A percentile compares a stretch with the other conserved stretches of the same genome.
Evolutionary conservation across 2,113 vertebrate species (phyloP).

Genomic region (Strix uralensis): DNA sequence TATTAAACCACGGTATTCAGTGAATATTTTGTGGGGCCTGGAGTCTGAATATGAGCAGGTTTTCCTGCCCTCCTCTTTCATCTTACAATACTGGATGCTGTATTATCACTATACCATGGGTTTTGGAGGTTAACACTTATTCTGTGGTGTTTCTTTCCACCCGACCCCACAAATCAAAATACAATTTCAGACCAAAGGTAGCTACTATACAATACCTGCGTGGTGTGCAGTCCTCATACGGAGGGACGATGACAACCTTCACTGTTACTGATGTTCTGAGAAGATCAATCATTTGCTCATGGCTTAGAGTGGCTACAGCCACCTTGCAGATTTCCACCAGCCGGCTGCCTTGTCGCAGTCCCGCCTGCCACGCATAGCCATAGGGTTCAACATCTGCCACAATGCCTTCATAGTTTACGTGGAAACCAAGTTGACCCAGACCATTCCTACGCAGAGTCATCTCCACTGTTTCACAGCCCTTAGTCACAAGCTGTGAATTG

Average conservation of each 20-base stretch:
- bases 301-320: constrained; percentile 90
- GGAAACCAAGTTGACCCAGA: constrained; percentile 94
- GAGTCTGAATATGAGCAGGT: not conserved
- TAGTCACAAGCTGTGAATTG: constrained; percentile 84
- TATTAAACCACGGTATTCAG: not conserved
- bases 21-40: not conserved
- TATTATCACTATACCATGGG: fast-evolving
- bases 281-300: constrained; percentile 97
- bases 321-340: constrained; percentile 97
- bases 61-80: not conserved
- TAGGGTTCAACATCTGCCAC: constrained; percentile 96
- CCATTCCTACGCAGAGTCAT: constrained; percentile 94
- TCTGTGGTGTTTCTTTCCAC: not conserved
- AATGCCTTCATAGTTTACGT: constrained; percentile 96
- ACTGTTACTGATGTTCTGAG: constrained; percentile 93
- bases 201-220: constrained; percentile 80
- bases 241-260: constrained; percentile 94
- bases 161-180: fast-evolving
- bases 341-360: constrained; percentile 91
- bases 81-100: not conserved
- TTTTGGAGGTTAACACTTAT: not conserved
- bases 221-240: constrained; percentile 91
- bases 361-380: constrained; percentile 94
- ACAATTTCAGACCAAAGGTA: not conserved
- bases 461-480: constrained; percentile 91